A percentile compares a stretch with the other conserved stretches of the same genome.
Conservation (phyloP, 2,888 invertebrate genomes). For the Melipona beecheii region DNA sequence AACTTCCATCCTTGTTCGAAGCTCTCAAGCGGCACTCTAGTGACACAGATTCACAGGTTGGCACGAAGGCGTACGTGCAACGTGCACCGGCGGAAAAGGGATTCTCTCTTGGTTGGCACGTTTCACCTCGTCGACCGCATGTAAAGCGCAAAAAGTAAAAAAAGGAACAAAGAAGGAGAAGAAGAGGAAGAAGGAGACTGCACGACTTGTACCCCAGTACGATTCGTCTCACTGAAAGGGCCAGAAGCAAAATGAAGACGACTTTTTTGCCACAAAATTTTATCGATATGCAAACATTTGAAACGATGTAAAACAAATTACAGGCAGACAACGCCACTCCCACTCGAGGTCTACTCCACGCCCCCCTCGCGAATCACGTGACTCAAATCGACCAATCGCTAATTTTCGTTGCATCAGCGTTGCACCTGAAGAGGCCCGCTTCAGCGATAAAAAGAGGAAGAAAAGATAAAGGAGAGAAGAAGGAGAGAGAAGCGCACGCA, state of each 20-base stretch:
- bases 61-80: background rate
- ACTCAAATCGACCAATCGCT: too few relatives aligned
- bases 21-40: background rate
- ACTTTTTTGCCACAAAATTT: too few relatives aligned
- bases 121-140: background rate
- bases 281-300: too few relatives aligned
- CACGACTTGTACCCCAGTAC: too few relatives aligned
- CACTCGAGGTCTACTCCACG: too few relatives aligned
- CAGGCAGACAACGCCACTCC: too few relatives aligned
- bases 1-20: background rate
- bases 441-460: background rate
- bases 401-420: too few relatives aligned
- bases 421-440: too few relatives aligned
- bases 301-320: too few relatives aligned
- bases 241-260: too few relatives aligned
- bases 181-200: background rate
- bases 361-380: too few relatives aligned
- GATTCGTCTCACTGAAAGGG: too few relatives aligned
- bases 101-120: background rate
- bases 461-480: background rate
- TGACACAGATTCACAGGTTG: constrained; percentile 9
- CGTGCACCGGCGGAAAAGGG: background rate
- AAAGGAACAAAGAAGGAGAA: background rate
- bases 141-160: background rate
- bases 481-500: background rate